Percentiles rank a stretch among this genome's conserved stretches.
phyloP scores from a whole-genome alignment of 2,113 vertebrate genomes.

The Tor tambroides region DNA sequence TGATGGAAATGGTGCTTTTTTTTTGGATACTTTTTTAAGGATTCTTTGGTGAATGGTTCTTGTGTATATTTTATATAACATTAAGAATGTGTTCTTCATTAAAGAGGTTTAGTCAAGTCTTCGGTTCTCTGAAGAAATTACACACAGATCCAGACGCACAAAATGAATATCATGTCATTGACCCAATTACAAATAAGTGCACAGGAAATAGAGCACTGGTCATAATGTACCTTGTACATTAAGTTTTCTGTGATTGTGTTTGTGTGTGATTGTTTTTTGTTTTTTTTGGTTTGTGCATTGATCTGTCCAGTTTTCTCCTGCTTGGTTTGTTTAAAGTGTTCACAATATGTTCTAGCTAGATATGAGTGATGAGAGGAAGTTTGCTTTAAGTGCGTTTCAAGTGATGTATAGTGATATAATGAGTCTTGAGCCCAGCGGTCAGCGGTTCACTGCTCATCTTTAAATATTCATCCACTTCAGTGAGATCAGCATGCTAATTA shows the following conservation, averaged over 20 bases:
- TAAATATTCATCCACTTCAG: not conserved
- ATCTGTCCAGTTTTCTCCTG: not conserved
- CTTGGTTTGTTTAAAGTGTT: conserved; percentile 13
- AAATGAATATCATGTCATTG: not conserved
- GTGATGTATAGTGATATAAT: not conserved
- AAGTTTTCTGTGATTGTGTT: not conserved
- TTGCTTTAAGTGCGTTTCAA: conserved; percentile 6
- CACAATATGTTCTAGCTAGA: not conserved
- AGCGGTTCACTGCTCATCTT: not conserved
- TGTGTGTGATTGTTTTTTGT: not conserved
- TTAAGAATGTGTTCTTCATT: not conserved
- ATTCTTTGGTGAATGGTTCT: too few relatives aligned
- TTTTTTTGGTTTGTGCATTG: not conserved
- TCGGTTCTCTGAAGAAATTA: not conserved
- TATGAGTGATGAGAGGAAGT: not conserved
- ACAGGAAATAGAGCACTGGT: conserved; percentile 16
- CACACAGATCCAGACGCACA: not conserved
- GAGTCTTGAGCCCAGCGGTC: not conserved
- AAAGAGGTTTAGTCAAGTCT: not conserved
- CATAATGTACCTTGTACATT: not conserved
- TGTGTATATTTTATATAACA: not conserved
- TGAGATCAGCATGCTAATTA: conserved; percentile 15
- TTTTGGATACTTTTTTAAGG: too few relatives aligned
- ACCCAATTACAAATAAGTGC: not conserved
- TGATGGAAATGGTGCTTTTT: too few relatives aligned